A percentile compares a stretch with the other conserved stretches of the same genome.
These are phyloP conservation scores for Erebia ligea DNA, from an alignment of 2,888 invertebrate genomes.

Conservation along the genomic window DNA sequence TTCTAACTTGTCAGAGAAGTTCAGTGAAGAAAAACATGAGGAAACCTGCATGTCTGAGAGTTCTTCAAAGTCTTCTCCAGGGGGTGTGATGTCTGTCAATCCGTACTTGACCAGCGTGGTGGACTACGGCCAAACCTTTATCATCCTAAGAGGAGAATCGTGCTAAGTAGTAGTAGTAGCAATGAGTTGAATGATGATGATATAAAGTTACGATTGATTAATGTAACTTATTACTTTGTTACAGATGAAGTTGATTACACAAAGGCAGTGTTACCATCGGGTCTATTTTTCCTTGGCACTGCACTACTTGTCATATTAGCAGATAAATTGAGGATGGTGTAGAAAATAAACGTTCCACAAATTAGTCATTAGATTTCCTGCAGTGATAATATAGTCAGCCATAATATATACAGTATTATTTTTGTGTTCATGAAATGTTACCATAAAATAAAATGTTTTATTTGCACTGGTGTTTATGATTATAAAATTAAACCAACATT, in stretches of 20 bases:
- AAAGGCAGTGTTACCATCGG: constrained; percentile 67
- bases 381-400: constrained; percentile 51
- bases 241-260: constrained; percentile 67
- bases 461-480: constrained; percentile 15
- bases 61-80: too few species aligned
- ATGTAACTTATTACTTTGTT: constrained; percentile 48
- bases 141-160: too few species aligned
- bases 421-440: constrained; percentile 47
- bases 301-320: constrained; percentile 74
- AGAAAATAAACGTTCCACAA: constrained; percentile 43
- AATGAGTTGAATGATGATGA: too few species aligned
- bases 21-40: too few species aligned
- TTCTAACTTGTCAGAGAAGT: too few species aligned
- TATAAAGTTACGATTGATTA: too few species aligned
- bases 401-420: constrained; percentile 61
- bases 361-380: constrained; percentile 48
- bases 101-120: too few species aligned
- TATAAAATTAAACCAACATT: constrained; percentile 23
- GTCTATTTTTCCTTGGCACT: constrained; percentile 76
- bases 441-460: constrained; percentile 45
- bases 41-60: too few species aligned
- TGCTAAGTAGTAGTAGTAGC: too few species aligned
- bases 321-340: constrained; percentile 71
- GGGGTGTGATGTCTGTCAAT: too few species aligned
- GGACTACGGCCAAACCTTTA: too few species aligned